Conservation (phyloP, 2,797 vertebrate genomes). For the Lophotriccus pileatus region DNA sequence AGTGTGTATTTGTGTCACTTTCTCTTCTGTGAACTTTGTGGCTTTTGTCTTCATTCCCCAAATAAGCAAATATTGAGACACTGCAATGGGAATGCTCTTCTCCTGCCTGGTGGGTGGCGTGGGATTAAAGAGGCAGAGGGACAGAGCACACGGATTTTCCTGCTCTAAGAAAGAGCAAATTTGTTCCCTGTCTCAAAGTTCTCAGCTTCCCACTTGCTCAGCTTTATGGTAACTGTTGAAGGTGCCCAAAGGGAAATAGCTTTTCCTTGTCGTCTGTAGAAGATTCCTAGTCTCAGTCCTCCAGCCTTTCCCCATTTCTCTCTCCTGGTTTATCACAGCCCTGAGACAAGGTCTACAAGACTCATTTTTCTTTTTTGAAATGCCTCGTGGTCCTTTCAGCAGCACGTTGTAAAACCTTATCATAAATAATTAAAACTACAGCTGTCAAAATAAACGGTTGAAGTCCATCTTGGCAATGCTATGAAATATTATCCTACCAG, state of each 20-base stretch:
- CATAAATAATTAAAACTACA: constrained; percentile 52
- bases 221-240: not conserved
- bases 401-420: not conserved
- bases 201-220: not conserved
- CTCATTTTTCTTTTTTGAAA: not conserved
- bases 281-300: not conserved
- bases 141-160: not conserved
- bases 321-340: not conserved
- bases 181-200: not conserved
- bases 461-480: constrained; percentile 4
- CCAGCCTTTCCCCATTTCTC: not conserved
- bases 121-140: not conserved
- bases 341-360: not conserved
- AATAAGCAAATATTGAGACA: not conserved
- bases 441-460: constrained; percentile 42
- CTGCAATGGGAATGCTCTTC: not conserved
- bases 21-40: not conserved
- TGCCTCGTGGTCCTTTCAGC: not conserved
- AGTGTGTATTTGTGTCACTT: not conserved
- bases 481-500: not conserved
- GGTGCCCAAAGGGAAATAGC: not conserved
- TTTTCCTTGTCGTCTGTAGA: not conserved
- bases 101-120: not conserved
- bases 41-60: not conserved
- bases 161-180: not conserved